Evolutionary conservation across 2,888 invertebrate genomes (phyloP).

Genomic region (Gortyna flavago): DNA sequence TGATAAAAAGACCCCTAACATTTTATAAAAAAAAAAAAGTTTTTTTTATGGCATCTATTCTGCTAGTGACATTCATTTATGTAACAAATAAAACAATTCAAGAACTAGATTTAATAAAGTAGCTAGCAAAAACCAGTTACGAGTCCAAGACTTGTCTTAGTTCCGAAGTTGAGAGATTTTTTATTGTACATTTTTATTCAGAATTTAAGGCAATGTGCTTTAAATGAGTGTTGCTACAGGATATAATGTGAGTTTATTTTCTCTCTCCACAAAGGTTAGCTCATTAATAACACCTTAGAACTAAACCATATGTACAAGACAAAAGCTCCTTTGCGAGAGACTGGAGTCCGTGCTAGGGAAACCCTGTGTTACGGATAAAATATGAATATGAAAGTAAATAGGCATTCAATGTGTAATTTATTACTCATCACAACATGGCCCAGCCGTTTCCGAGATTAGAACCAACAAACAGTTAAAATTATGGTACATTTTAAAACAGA

Average conservation of each 20-base stretch:
- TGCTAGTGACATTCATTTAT: background rate
- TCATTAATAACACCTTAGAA: too few relatives aligned
- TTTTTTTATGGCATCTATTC: background rate
- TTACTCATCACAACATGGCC: constrained; percentile 18
- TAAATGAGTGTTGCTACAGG: background rate
- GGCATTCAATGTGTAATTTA: background rate
- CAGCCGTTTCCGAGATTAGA: constrained; percentile 39
- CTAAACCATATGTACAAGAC: too few relatives aligned
- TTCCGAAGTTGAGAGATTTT: background rate
- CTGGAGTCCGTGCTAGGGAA: too few relatives aligned
- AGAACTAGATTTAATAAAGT: background rate
- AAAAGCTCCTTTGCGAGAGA: too few relatives aligned
- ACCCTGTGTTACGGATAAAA: too few relatives aligned
- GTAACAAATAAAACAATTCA: background rate
- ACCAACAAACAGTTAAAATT: constrained; percentile 28
- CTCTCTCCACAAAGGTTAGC: too few relatives aligned
- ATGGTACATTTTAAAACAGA: constrained; percentile 26
- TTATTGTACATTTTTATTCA: background rate
- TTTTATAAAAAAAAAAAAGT: too few relatives aligned
- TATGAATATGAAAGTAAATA: constrained; percentile 16
- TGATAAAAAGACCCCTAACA: background rate
- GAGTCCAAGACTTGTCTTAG: background rate
- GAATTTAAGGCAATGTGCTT: background rate
- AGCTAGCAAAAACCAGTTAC: background rate
- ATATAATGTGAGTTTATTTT: too few relatives aligned